Evolutionary conservation across 1,140 invertebrate genomes (phyloP).

Genomic region (Copidosoma floridanum): DNA sequence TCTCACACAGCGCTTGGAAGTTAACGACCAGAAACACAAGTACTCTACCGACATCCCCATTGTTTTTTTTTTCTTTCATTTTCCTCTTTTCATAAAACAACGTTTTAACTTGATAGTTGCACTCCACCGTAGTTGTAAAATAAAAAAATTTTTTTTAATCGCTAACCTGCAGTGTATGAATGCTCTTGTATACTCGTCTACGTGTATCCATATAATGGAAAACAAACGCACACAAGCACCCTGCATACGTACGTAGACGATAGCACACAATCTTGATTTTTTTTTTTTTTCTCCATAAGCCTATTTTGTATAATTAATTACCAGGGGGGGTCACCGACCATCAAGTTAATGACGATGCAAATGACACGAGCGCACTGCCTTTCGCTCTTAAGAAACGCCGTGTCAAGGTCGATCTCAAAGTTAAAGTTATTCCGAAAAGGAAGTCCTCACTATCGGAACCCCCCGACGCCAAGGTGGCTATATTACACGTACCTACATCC

Average conservation of each 20-base stretch:
- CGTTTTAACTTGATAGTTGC: no score
- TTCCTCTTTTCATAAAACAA: no score
- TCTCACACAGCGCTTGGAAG: slow-evolving; percentile 81
- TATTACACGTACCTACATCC: slow-evolving; percentile 23
- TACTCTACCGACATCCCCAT: no score
- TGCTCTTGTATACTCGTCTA: not conserved
- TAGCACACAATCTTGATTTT: no score
- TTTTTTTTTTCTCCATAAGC: no score
- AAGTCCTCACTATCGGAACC: slow-evolving; percentile 43
- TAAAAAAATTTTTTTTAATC: no score
- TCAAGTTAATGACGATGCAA: slow-evolving; percentile 54
- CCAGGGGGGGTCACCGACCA: slow-evolving; percentile 59
- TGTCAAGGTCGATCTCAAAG: slow-evolving; percentile 77
- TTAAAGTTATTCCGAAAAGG: slow-evolving; percentile 71
- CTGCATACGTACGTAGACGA: slow-evolving; percentile 51
- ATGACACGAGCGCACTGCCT: slow-evolving; percentile 62
- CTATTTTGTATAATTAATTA: no score
- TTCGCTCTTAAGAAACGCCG: slow-evolving; percentile 73
- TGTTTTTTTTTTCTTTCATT: no score
- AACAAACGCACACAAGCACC: slow-evolving; percentile 30
- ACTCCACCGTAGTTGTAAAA: no score
- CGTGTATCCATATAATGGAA: not conserved
- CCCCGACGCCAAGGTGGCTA: slow-evolving; percentile 47
- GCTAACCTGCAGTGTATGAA: not conserved
- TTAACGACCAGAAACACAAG: slow-evolving; percentile 79